Evolutionary conservation across 2,113 vertebrate species (phyloP), one percentile per base, ranked within the genome.

Genomic region (Pipra filicauda): DNA sequence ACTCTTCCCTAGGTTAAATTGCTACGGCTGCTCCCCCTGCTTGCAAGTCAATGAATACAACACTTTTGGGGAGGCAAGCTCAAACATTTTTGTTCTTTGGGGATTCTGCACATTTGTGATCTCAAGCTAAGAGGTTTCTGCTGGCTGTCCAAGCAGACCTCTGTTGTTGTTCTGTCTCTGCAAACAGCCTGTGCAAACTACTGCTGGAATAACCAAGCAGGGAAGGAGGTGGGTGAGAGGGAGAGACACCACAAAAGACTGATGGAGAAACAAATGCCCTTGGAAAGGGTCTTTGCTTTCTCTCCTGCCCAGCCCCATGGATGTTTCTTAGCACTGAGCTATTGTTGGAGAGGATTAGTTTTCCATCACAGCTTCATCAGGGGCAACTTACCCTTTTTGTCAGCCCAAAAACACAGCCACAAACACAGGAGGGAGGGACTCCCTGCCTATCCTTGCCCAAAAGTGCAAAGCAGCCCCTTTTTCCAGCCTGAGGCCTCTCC

Each of bases 1-100:
- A 65, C 83, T 87, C 79, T 96, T 96, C 88, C 95, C 92, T 95
- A 93, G 93, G 96, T 98, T 98, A 96, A 98, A 93, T 97, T 88
- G 41, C 92, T 93, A 41, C 67, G 84, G 43, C 49, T 87, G 73
- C 83, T 95, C 85, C 66, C 46, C 66, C 48, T 91, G 69, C 84
- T 85, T 88, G 71, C 91, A 94, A 96, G 93, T 95, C 79, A 89
- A 78, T 91, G 88, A 89, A 69, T 93, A 74, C 94, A 95, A 92
- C 74, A 43, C 72, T 88, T 95, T 86, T 75, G 88, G 90, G 91
- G 94, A 91, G 75, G 89, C 75, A 35, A 74, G 75, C 92, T 79
- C 57, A 65, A 91, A 46, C 88, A 37, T 85, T 81, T 43, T 72
- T 89, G 69, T 96, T 96, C 89, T 82, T 90, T n/a, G 61, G 77